Percentiles rank a stretch among this genome's conserved stretches.
Evolutionary conservation across 2,797 vertebrate species (phyloP).

Genomic region (Jordanella pulchra): DNA sequence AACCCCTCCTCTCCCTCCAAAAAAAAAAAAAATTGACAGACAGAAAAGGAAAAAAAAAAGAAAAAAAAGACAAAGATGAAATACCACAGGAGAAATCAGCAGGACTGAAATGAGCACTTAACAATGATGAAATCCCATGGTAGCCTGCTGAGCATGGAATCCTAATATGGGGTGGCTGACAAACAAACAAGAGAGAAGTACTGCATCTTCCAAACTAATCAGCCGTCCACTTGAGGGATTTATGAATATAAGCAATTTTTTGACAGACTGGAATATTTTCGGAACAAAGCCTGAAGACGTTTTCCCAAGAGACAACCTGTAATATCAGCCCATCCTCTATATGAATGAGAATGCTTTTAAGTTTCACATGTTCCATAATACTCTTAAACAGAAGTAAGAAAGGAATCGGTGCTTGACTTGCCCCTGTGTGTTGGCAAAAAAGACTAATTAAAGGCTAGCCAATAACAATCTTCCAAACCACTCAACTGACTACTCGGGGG

Average conservation of each 20-base stretch:
- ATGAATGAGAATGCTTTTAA: not conserved
- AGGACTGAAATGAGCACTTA: slow-evolving; percentile 76
- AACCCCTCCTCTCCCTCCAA: not conserved
- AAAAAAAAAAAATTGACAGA: slow-evolving; percentile 22
- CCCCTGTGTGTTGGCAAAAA: not conserved
- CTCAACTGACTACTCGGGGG: slow-evolving; percentile 63
- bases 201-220: slow-evolving; percentile 68
- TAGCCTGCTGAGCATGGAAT: slow-evolving; percentile 70
- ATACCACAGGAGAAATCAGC: slow-evolving; percentile 66
- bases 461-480: slow-evolving; percentile 58
- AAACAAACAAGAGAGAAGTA: slow-evolving; percentile 67
- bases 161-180: slow-evolving; percentile 67
- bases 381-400: not conserved
- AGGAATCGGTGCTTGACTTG: not conserved
- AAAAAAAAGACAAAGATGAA: slow-evolving; percentile 36
- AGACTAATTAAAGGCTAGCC: not conserved
- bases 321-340: not conserved
- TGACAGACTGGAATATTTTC: slow-evolving; percentile 48
- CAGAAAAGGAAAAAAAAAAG: slow-evolving; percentile 20
- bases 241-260: slow-evolving; percentile 47
- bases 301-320: slow-evolving; percentile 14
- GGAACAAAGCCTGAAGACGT: slow-evolving; percentile 43
- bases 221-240: slow-evolving; percentile 62
- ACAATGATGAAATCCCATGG: slow-evolving; percentile 74
- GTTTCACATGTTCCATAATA: not conserved